A percentile compares a stretch with the other conserved stretches of the same genome.
These are phyloP conservation scores for Chelon labrosus DNA, from an alignment of 2,797 vertebrate species.

Conservation along the genomic window DNA sequence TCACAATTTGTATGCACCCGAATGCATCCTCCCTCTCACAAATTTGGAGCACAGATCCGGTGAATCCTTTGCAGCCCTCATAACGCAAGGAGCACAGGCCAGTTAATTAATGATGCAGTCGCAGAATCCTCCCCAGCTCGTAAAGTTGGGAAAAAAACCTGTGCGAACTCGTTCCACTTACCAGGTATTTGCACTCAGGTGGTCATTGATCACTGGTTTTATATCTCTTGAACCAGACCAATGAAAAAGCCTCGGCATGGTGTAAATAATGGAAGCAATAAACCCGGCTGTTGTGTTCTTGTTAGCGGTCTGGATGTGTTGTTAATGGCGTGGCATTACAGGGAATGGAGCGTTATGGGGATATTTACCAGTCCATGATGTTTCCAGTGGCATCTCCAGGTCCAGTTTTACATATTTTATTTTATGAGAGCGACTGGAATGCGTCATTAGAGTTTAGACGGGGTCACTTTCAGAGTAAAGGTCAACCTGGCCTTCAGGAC, in stretches of 20 bases:
- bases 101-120: constrained; percentile 54
- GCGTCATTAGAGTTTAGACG: constrained; percentile 44
- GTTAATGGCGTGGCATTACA: constrained; percentile 31
- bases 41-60: constrained; percentile 20
- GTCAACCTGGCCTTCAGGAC: constrained; percentile 36
- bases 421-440: constrained; percentile 21
- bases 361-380: constrained; percentile 18
- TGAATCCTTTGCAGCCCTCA: constrained; percentile 17
- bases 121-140: constrained; percentile 22
- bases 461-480: constrained; percentile 16
- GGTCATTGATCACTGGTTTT: constrained; percentile 61
- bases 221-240: constrained; percentile 43
- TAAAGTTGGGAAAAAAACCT: constrained; percentile 33
- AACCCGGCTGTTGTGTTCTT: constrained; percentile 27
- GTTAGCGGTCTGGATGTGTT: constrained; percentile 29
- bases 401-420: constrained; percentile 38
- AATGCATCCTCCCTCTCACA: not conserved
- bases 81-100: constrained; percentile 34
- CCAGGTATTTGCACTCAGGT: constrained; percentile 40
- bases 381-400: constrained; percentile 6
- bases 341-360: constrained; percentile 21
- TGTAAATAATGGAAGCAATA: constrained; percentile 49
- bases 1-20: constrained; percentile 7
- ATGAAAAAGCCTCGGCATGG: constrained; percentile 43
- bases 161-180: constrained; percentile 24